Conservation (phyloP, 2,113 vertebrate species). For the Microtus montanus region DNA sequence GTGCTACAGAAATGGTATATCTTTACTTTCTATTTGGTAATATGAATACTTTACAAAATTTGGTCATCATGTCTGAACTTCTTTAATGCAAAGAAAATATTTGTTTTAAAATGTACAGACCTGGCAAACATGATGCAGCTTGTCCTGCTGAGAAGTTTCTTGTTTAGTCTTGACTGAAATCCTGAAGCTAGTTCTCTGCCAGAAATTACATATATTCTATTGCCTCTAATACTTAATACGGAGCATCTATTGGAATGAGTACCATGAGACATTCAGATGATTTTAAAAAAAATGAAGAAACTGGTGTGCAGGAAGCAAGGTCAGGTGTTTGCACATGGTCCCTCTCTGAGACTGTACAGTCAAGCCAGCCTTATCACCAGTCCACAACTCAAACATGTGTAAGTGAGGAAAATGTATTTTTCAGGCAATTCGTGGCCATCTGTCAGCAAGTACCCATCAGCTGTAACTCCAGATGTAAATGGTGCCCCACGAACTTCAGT, state of each 20-base stretch:
- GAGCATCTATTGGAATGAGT: not conserved
- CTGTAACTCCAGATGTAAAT: not conserved
- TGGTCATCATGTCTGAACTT: not conserved
- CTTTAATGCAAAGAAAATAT: slow-evolving; percentile 41
- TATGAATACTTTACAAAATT: not conserved
- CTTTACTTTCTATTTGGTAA: not conserved
- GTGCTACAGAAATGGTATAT: not conserved
- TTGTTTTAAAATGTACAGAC: not conserved
- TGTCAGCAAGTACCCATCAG: not conserved
- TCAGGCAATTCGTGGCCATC: not conserved
- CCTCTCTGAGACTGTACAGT: not conserved
- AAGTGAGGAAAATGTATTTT: not conserved
- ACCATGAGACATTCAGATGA: not conserved
- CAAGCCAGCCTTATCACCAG: not conserved
- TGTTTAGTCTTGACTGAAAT: slow-evolving; percentile 55
- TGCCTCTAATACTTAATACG: not conserved
- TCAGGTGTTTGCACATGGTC: too few relatives aligned
- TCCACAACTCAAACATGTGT: not conserved
- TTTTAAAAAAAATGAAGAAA: not conserved
- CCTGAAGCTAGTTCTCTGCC: not conserved
- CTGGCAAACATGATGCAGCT: slow-evolving; percentile 6
- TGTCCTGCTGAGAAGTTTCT: slow-evolving; percentile 22
- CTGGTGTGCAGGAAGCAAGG: too few relatives aligned
- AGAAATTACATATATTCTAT: not conserved
- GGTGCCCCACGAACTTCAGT: too few relatives aligned